A percentile compares a stretch with the other conserved stretches of the same genome.
These are phyloP conservation scores for Nomada goodeniana DNA, from an alignment of 2,888 invertebrate genomes.

Conservation along the genomic window DNA sequence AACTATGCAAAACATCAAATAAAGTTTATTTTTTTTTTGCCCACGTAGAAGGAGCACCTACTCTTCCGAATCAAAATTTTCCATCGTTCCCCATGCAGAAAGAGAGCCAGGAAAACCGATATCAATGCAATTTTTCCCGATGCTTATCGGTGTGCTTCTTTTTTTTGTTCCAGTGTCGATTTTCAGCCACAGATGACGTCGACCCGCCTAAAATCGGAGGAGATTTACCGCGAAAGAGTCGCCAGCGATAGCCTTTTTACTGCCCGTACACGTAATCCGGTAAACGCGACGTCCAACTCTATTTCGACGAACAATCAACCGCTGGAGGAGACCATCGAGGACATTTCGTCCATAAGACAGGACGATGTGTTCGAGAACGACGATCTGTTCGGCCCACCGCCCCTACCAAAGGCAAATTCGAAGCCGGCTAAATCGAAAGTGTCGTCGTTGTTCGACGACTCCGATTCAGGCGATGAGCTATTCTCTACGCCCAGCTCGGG, in stretches of 20 bases:
- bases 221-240: constrained; percentile 77
- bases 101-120: neutral
- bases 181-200: constrained; percentile 78
- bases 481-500: constrained; percentile 79
- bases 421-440: constrained; percentile 76
- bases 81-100: neutral
- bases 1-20: neutral
- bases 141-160: neutral
- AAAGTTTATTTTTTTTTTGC: neutral
- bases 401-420: constrained; percentile 77
- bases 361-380: constrained; percentile 76
- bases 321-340: constrained; percentile 32
- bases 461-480: constrained; percentile 81
- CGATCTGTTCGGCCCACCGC: constrained; percentile 80
- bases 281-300: constrained; percentile 50
- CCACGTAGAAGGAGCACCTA: no score
- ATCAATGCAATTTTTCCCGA: neutral
- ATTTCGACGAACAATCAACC: constrained; percentile 39
- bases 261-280: constrained; percentile 53
- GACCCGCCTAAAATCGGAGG: constrained; percentile 76
- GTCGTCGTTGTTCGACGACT: constrained; percentile 79
- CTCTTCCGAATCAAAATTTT: constrained; percentile 3
- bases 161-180: constrained; percentile 66
- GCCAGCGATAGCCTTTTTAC: constrained; percentile 76
- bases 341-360: constrained; percentile 40